phyloP scores from a whole-genome alignment of 64 coral and sea anemone species.

The Stichodactyla mertensii region DNA sequence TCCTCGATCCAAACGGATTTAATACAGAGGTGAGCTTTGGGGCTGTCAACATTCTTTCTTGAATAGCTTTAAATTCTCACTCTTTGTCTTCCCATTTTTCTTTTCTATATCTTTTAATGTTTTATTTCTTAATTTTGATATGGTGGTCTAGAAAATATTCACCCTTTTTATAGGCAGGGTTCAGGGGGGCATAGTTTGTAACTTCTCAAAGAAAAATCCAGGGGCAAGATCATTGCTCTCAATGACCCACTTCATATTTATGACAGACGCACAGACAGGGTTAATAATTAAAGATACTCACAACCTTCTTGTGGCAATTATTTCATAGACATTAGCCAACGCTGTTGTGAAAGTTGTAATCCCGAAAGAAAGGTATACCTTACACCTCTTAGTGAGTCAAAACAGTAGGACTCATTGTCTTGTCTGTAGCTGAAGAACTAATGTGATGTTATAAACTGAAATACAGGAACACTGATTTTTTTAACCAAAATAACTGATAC shows the following conservation, averaged over 20 bases:
- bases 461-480: no score
- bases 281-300: conserved; percentile 61
- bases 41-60: not conserved
- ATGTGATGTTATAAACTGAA: no score
- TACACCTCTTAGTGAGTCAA: not conserved
- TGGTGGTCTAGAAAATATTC: not conserved
- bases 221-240: not conserved
- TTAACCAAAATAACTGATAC: no score
- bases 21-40: conserved; percentile 69
- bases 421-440: not conserved
- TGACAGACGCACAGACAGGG: not conserved
- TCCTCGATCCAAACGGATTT: conserved; percentile 74
- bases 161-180: not conserved
- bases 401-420: not conserved
- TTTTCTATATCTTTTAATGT: not conserved
- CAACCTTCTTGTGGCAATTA: conserved; percentile 99
- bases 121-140: not conserved
- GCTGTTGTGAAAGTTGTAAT: conserved; percentile 99
- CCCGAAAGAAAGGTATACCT: conserved; percentile 99
- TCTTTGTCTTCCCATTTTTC: not conserved
- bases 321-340: conserved; percentile 99
- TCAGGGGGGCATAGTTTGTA: not conserved
- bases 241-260: not conserved
- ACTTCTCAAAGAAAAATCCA: not conserved
- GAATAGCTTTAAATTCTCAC: not conserved